A percentile compares a stretch with the other conserved stretches of the same genome.
These are phyloP conservation scores for Harpegnathos saltator DNA, from an alignment of 1,140 invertebrate genomes.

Conservation along the genomic window DNA sequence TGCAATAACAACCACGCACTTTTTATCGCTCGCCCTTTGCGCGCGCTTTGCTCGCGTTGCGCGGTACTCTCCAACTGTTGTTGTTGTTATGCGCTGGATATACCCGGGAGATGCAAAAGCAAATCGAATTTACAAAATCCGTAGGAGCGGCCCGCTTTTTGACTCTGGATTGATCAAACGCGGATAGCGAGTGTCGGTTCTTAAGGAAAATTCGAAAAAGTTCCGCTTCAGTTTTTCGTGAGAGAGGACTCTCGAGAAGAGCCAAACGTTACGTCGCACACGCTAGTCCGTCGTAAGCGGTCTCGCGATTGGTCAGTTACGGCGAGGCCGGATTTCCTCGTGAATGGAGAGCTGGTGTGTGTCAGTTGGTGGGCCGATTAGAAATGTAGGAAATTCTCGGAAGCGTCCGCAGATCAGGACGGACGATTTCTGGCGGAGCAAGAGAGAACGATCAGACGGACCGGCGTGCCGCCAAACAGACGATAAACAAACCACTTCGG, in stretches of 20 bases:
- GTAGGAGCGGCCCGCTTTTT: no score
- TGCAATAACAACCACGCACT: constrained; percentile 78
- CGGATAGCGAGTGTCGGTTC: no score
- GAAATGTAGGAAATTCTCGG: constrained; percentile 76
- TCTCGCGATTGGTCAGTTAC: constrained; percentile 1
- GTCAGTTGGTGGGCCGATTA: constrained; percentile 80
- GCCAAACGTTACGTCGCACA: no score
- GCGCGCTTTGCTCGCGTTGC: constrained; percentile 5
- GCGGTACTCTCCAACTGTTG: background rate
- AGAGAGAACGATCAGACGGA: constrained; percentile 66
- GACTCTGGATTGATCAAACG: no score
- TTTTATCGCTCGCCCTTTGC: constrained; percentile 66
- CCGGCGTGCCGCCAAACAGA: constrained; percentile 68
- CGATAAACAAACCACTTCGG: constrained; percentile 83
- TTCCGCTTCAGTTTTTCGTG: no score
- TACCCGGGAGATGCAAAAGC: background rate
- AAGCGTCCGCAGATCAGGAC: constrained; percentile 72
- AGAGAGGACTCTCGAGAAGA: no score
- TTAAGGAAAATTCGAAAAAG: no score
- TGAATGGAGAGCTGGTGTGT: constrained; percentile 72
- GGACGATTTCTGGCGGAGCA: constrained; percentile 68
- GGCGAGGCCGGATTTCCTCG: constrained; percentile 21
- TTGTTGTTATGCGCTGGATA: background rate
- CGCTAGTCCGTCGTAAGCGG: background rate
- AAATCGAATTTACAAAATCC: background rate